Evolutionary conservation across 2,797 vertebrate genomes (phyloP), one percentile per base, ranked within the genome.

Genomic region (Peromyscus melanophrys): DNA sequence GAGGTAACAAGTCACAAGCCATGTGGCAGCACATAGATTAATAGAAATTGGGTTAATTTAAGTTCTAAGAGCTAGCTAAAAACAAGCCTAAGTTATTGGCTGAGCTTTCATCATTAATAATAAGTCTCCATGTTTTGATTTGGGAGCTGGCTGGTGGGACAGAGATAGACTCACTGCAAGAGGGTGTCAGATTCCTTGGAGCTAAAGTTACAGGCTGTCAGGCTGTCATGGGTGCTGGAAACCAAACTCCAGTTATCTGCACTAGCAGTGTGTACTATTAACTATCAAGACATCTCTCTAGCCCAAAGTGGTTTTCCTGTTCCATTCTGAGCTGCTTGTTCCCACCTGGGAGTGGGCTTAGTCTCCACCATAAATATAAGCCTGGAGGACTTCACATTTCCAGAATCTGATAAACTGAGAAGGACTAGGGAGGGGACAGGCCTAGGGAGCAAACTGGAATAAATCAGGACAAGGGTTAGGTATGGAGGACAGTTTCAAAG

Each of bases 351-450:
- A 29, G 31, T 46, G 34, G 14, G 13, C 4, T 77, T 1, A 29
- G 7, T 49, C 13, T 13, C 40, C 43, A 34, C 13, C 40, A 65
- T 65, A 49, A 61, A 34, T n/a, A 11, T 16, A 23, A 75, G 29
- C 37, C 71, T 76, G 3, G 0, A 46, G 17, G 3, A 6, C 31
- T 6, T 43, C 7, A 10, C 13, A 21, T 0, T 34, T 10, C 40
- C 34, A 5, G 4, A 89, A 46, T 76, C 19, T 46, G 25, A 61
- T 31, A 14, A 25, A 12, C 1, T 34, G 3, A 4, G 21, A 61
- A 89, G 21, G 4, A 55, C 4, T 73, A 27, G 9, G 59, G 23
- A 27, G 52, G n/a, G n/a, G 19, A 29, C 5, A n/a, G 8, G 2
- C 7, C 31, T 73, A 14, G 12, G 31, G 40, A n/a, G 1, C 9